These are phyloP conservation scores for Ectropis crepuscularia DNA, from an alignment of 2,888 invertebrate genomes.

Conservation along the genomic window DNA sequence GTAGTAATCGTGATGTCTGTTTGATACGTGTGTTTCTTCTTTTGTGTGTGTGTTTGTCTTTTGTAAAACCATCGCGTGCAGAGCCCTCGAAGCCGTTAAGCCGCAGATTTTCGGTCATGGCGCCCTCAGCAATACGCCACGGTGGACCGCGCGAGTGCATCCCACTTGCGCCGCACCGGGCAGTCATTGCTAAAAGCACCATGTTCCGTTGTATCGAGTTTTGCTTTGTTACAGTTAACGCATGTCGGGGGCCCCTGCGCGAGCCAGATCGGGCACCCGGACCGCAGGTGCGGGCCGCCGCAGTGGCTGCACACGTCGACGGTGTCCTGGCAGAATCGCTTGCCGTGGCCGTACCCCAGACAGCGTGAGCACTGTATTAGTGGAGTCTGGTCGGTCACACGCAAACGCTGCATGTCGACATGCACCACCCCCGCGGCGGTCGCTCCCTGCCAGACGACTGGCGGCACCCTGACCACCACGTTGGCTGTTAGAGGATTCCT, in stretches of 20 bases:
- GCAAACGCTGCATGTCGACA: conserved; percentile 36
- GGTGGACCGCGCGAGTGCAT: not conserved
- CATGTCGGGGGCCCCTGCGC: not conserved
- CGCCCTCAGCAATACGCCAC: conserved; percentile 2
- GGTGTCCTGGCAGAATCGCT: no score
- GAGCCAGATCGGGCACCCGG: not conserved
- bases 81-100: no score
- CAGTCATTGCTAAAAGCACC: conserved; percentile 8
- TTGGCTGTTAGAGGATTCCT: conserved; percentile 10
- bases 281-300: conserved; percentile 8
- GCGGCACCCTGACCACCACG: conserved; percentile 24
- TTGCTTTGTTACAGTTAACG: not conserved
- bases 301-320: no score
- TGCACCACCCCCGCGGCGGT: conserved; percentile 25
- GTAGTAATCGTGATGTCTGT: no score
- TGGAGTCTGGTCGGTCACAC: conserved; percentile 35
- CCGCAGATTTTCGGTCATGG: no score
- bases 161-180: conserved; percentile 2
- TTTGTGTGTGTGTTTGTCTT: no score
- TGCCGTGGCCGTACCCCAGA: no score
- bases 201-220: not conserved
- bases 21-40: no score
- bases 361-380: conserved; percentile 19
- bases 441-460: conserved; percentile 19
- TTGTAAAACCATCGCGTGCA: no score